Evolutionary conservation across 2,113 vertebrate species (phyloP).

Genomic region (Entelurus aequoreus): DNA sequence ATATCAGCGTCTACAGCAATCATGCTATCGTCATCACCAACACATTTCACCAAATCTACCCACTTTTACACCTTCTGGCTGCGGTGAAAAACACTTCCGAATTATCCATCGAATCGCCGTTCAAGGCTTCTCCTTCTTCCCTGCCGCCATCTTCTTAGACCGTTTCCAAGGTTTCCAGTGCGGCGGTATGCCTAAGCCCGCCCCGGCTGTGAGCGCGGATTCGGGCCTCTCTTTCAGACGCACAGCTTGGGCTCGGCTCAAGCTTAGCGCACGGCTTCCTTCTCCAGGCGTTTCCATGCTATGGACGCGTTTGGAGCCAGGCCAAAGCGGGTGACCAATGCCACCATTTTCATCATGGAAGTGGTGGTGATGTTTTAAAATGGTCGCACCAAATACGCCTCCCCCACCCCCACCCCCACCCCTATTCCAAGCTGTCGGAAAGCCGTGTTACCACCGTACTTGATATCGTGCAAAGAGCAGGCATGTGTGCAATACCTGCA

Average conservation of each 20-base stretch:
- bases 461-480: too few relatives aligned
- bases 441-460: too few relatives aligned
- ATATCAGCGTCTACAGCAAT: too few relatives aligned
- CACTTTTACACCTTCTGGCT: neutral
- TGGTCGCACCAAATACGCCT: neutral
- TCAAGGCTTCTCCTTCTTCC: neutral
- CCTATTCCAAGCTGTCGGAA: too few relatives aligned
- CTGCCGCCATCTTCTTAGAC: neutral
- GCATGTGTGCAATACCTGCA: too few relatives aligned
- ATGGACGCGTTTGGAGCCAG: neutral
- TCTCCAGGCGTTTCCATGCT: neutral
- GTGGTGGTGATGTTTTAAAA: neutral
- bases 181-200: neutral
- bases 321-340: neutral
- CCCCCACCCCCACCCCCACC: neutral
- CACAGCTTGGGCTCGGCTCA: conserved; percentile 9
- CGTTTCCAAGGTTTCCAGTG: conserved; percentile 7
- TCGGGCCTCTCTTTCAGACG: conserved; percentile 5
- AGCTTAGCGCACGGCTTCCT: neutral
- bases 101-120: neutral
- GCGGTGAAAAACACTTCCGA: neutral
- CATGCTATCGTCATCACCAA: too few relatives aligned
- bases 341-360: conserved; percentile 7
- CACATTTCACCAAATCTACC: neutral
- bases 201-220: conserved; percentile 7